Conservation (phyloP, 2,113 vertebrate species). For the Progne subis region DNA sequence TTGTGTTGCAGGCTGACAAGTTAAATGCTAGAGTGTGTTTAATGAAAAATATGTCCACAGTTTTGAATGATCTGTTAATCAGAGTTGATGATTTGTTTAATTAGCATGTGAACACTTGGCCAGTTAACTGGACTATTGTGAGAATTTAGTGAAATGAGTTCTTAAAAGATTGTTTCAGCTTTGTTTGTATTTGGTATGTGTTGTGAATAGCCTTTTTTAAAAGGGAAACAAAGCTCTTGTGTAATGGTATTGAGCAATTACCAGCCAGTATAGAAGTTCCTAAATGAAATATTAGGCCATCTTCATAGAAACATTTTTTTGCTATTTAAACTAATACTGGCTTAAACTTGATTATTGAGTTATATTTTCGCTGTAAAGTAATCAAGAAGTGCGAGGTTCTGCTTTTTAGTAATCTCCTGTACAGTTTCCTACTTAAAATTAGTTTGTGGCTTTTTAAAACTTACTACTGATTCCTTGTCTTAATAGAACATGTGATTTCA, state of each 20-base stretch:
- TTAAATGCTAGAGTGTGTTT: slow-evolving; percentile 27
- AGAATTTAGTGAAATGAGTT: slow-evolving; percentile 19
- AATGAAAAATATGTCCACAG: slow-evolving; percentile 43
- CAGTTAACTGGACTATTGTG: slow-evolving; percentile 52
- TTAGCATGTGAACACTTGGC: slow-evolving; percentile 52
- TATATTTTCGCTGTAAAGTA: not conserved
- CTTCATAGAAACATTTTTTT: not conserved
- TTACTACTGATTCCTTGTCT: slow-evolving; percentile 52
- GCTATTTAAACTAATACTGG: not conserved
- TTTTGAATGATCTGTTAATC: slow-evolving; percentile 66
- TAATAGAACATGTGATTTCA: slow-evolving; percentile 61
- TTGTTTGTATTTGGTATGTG: not conserved
- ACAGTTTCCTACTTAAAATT: slow-evolving; percentile 7
- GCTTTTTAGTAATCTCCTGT: not conserved
- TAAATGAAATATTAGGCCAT: not conserved
- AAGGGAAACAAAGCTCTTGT: not conserved
- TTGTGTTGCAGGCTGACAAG: slow-evolving; percentile 56
- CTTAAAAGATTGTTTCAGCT: not conserved
- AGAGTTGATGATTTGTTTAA: slow-evolving; percentile 63
- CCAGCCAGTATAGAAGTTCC: not conserved
- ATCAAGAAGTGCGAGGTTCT: not conserved
- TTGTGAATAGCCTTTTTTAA: not conserved
- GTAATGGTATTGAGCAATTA: not conserved
- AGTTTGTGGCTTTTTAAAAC: slow-evolving; percentile 54
- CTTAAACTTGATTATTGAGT: not conserved